Evolutionary conservation across 1,140 invertebrate genomes (phyloP).

Genomic region (Procambarus clarkii): DNA sequence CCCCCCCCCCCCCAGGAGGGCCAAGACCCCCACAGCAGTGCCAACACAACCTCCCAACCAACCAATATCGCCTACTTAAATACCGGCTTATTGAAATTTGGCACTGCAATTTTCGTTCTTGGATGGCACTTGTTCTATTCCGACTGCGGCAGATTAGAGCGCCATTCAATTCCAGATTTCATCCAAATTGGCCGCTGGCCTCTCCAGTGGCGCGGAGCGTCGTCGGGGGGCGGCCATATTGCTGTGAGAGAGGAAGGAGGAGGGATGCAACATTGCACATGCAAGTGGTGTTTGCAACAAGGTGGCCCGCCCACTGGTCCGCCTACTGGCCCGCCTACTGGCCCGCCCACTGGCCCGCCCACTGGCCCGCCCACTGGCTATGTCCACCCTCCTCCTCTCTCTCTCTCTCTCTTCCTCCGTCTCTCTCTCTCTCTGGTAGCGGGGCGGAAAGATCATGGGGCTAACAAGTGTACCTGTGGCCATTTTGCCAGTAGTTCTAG

Average conservation of each 20-base stretch:
- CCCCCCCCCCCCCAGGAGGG: too few relatives aligned
- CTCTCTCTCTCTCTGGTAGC: background rate
- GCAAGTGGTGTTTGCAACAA: too few relatives aligned
- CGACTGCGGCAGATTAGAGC: slow-evolving; percentile 7
- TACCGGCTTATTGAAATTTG: slow-evolving; percentile 36
- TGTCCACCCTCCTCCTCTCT: background rate
- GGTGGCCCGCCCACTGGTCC: too few relatives aligned
- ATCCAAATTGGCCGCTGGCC: slow-evolving; percentile 25
- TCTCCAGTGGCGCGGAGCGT: slow-evolving; percentile 16
- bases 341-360: background rate
- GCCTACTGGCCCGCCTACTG: background rate
- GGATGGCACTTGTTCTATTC: slow-evolving; percentile 47
- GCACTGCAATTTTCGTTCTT: slow-evolving; percentile 40
- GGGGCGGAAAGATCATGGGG: too few relatives aligned
- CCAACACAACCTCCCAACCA: background rate
- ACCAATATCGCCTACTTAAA: slow-evolving; percentile 33
- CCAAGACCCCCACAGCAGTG: background rate
- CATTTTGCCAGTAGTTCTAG: too few relatives aligned
- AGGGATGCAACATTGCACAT: too few relatives aligned
- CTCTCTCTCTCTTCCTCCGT: background rate
- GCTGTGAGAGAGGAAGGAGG: background rate
- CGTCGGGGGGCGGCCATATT: slow-evolving; percentile 22
- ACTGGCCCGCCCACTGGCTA: background rate
- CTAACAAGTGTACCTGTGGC: too few relatives aligned
- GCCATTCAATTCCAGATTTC: slow-evolving; percentile 40